Conservation (phyloP, 2,888 invertebrate species). For the Margaritifera margaritifera region DNA sequence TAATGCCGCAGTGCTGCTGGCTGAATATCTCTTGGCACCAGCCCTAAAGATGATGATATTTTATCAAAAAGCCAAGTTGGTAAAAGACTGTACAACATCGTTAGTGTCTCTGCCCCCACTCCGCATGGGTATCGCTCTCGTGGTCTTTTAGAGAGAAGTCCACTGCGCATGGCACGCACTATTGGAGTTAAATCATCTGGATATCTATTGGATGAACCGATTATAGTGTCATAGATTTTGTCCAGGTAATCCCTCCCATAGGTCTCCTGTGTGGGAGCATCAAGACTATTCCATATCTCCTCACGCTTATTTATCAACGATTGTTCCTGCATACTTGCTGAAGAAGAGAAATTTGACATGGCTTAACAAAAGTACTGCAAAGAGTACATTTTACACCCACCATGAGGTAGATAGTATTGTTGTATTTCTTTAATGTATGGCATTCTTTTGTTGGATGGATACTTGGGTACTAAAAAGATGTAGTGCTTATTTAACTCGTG, state of each 20-base stretch:
- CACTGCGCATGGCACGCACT: conserved; percentile 63
- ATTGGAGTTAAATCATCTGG: conserved; percentile 67
- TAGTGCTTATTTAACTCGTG: no score
- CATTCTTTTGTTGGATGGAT: no score
- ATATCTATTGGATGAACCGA: conserved; percentile 38
- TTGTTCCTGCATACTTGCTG: conserved; percentile 58
- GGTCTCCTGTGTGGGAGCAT: conserved; percentile 48
- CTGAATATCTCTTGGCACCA: conserved; percentile 47
- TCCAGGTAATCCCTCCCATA: conserved; percentile 65
- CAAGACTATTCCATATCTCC: conserved; percentile 62
- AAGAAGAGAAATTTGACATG: conserved; percentile 9
- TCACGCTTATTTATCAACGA: conserved; percentile 46
- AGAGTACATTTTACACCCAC: no score
- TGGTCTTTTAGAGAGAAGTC: conserved; percentile 65
- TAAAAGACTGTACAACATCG: conserved; percentile 58
- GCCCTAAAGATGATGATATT: conserved; percentile 47
- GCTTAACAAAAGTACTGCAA: no score
- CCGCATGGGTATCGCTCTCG: conserved; percentile 64
- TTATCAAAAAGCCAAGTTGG: conserved; percentile 67
- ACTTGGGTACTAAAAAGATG: no score
- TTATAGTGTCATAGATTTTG: conserved; percentile 54
- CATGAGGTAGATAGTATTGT: no score
- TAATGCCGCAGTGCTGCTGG: conserved; percentile 36
- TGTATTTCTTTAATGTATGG: no score
- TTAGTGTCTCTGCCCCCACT: conserved; percentile 59